A percentile compares a stretch with the other conserved stretches of the same genome.
Evolutionary conservation across 1,140 invertebrate species (phyloP).

Genomic region (Eueides isabella): DNA sequence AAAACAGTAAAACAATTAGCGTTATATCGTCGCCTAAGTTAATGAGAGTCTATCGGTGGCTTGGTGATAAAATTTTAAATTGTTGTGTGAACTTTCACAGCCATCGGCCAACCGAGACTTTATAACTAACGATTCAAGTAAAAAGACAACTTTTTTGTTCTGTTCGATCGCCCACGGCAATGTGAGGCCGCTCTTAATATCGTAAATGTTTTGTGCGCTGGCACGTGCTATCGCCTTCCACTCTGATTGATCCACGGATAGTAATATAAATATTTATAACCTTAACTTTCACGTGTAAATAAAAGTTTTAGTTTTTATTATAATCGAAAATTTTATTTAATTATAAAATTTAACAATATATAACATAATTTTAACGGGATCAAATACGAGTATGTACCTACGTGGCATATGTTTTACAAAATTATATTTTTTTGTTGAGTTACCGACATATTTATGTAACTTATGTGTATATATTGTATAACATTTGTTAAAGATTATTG

Average conservation of each 20-base stretch:
- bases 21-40: slow-evolving; percentile 51
- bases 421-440: no score
- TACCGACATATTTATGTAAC: no score
- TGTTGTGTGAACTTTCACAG: slow-evolving; percentile 81
- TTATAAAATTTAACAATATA: not conserved
- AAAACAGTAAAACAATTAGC: slow-evolving; percentile 74
- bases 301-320: not conserved
- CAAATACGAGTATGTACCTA: no score
- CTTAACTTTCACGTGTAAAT: slow-evolving; percentile 31
- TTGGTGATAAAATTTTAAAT: slow-evolving; percentile 78
- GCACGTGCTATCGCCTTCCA: slow-evolving; percentile 61
- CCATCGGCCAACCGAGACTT: slow-evolving; percentile 60
- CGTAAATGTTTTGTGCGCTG: slow-evolving; percentile 53
- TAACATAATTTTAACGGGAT: not conserved
- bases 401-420: no score
- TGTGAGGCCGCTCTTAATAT: slow-evolving; percentile 50
- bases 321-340: not conserved
- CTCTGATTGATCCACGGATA: slow-evolving; percentile 29
- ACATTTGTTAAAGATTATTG: no score
- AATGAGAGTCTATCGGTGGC: slow-evolving; percentile 70
- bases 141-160: slow-evolving; percentile 57
- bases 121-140: slow-evolving; percentile 64
- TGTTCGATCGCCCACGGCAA: slow-evolving; percentile 46
- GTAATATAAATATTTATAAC: slow-evolving; percentile 23
- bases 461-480: no score